Conservation (phyloP, 2,797 vertebrate genomes). For the Bradypodion ventrale region DNA sequence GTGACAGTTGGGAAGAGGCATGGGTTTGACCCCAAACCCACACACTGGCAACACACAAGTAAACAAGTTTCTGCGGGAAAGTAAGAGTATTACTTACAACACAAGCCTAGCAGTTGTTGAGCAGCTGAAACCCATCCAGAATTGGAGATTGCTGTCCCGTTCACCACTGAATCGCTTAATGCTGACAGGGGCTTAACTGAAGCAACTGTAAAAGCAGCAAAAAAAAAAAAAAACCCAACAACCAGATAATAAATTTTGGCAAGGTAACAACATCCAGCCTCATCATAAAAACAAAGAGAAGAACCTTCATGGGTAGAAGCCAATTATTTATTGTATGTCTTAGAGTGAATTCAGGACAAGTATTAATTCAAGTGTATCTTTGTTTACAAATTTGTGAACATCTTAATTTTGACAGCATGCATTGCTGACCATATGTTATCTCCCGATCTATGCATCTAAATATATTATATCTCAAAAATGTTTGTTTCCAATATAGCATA, state of each 20-base stretch:
- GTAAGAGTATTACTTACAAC: not conserved
- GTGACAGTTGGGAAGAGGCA: not conserved
- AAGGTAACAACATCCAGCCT: not conserved
- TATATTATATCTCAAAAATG: too few relatives aligned
- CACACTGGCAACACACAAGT: not conserved
- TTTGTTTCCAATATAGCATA: too few relatives aligned
- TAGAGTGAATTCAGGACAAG: not conserved
- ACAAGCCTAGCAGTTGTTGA: not conserved
- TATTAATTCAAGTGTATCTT: not conserved
- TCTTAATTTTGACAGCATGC: too few relatives aligned
- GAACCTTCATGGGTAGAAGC: not conserved
- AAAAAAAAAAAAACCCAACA: too few relatives aligned
- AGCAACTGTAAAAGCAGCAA: not conserved
- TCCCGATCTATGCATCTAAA: too few relatives aligned
- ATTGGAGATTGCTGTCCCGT: not conserved
- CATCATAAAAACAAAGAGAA: not conserved
- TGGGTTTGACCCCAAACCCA: conserved; percentile 5
- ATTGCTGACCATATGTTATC: not conserved
- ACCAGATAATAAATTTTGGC: not conserved
- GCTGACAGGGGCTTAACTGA: not conserved
- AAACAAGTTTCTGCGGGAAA: conserved; percentile 5
- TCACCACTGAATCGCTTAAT: not conserved
- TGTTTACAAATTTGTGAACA: not conserved
- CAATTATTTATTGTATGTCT: not conserved
- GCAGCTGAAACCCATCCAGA: not conserved